Evolutionary conservation across 2,888 invertebrate species (phyloP).

Genomic region (Shargacucullia verbasci): DNA sequence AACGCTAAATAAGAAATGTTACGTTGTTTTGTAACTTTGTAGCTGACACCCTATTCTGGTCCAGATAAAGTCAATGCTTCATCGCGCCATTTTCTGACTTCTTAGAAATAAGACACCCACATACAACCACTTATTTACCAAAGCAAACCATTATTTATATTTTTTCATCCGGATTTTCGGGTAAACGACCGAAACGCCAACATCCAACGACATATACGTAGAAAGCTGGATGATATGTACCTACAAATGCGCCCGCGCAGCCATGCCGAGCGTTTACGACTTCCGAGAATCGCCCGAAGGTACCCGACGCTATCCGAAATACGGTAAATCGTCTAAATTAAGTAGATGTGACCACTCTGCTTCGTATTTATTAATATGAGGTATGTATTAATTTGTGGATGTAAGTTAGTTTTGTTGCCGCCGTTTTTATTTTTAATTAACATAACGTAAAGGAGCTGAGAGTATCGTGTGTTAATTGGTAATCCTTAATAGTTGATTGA

Average conservation of each 20-base stretch:
- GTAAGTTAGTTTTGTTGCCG: constrained; percentile 28
- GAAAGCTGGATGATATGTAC: constrained; percentile 72
- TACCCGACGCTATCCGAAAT: constrained; percentile 70
- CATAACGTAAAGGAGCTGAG: constrained; percentile 41
- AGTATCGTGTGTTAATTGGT: constrained; percentile 57
- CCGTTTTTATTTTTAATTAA: constrained; percentile 54
- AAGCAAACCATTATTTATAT: constrained; percentile 54
- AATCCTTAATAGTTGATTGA: constrained; percentile 41
- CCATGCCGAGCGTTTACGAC: constrained; percentile 71
- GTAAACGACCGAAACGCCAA: constrained; percentile 57
- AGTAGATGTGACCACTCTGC: constrained; percentile 71
- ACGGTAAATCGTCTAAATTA: constrained; percentile 82
- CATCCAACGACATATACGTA: constrained; percentile 65
- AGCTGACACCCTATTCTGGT: constrained; percentile 8
- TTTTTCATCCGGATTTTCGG: constrained; percentile 46
- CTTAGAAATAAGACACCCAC: constrained; percentile 45
- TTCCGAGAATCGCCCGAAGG: constrained; percentile 74
- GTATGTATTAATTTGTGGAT: constrained; percentile 58
- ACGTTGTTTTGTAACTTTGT: too few species aligned
- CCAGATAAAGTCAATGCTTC: constrained; percentile 10
- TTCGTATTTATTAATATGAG: constrained; percentile 61
- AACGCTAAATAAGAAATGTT: too few species aligned
- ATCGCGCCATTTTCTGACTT: constrained; percentile 31
- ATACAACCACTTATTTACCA: constrained; percentile 37
- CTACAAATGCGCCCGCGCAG: constrained; percentile 67